phyloP scores from a whole-genome alignment of 2,888 invertebrate species.

The Tetrapedia diversipes region DNA sequence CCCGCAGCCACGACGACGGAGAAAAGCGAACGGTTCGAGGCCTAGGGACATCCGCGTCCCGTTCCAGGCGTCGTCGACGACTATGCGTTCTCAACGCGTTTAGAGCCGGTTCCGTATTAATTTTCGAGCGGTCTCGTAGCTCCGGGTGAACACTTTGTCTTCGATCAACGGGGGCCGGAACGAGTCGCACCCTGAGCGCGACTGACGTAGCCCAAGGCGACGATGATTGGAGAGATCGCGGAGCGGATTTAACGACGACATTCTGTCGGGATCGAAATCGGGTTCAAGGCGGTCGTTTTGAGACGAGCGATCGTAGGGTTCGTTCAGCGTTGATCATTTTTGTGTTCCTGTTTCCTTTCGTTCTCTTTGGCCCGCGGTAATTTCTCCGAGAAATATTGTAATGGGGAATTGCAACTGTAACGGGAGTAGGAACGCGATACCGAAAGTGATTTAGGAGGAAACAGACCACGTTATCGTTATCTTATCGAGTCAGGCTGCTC shows the following conservation, averaged over 20 bases:
- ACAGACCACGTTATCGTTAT: not conserved
- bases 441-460: not conserved
- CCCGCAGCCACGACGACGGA: constrained; percentile 45
- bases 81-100: constrained; percentile 14
- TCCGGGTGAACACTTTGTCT: constrained; percentile 61
- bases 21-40: constrained; percentile 52
- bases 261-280: constrained; percentile 47
- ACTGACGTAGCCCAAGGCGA: constrained; percentile 31
- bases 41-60: constrained; percentile 62
- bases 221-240: not conserved
- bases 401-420: not conserved
- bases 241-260: constrained; percentile 42
- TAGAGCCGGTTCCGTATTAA: constrained; percentile 63
- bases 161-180: constrained; percentile 44
- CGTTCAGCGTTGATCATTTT: not conserved
- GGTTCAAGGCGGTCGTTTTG: constrained; percentile 19
- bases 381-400: not conserved
- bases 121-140: constrained; percentile 57
- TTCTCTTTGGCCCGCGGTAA: not conserved
- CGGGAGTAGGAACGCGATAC: not conserved
- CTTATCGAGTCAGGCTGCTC: not conserved
- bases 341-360: not conserved
- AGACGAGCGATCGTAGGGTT: not conserved
- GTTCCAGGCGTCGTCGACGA: constrained; percentile 38
- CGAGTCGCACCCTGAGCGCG: constrained; percentile 53